Percentiles rank a stretch among this genome's conserved stretches.
Conservation (phyloP, 1,140 invertebrate species). For the Carposina sasakii region DNA sequence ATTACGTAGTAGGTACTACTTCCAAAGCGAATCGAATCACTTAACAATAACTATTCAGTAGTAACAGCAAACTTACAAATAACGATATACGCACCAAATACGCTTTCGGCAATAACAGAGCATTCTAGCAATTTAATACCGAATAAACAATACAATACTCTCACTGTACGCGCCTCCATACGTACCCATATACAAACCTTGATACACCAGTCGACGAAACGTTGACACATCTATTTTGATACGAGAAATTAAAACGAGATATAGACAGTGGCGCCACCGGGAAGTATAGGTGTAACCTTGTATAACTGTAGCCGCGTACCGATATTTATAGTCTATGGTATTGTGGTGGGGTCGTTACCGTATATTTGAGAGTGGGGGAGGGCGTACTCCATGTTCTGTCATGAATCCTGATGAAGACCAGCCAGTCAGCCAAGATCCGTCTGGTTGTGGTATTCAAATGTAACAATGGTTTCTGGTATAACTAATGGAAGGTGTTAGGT, state of each 20-base stretch:
- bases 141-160: slow-evolving; percentile 67
- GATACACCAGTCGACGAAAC: no score
- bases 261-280: no score
- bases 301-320: slow-evolving; percentile 39
- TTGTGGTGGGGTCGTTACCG: slow-evolving; percentile 66
- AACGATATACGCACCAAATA: slow-evolving; percentile 60
- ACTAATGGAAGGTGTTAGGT: no score
- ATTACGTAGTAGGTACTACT: no score
- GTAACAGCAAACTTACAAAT: slow-evolving; percentile 46
- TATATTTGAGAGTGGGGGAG: slow-evolving; percentile 61
- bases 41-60: no score
- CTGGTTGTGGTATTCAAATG: no score
- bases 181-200: no score
- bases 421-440: slow-evolving; percentile 43
- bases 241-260: no score
- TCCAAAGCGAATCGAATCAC: no score
- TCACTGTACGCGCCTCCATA: slow-evolving; percentile 48
- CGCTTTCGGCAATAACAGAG: slow-evolving; percentile 66
- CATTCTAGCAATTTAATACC: slow-evolving; percentile 70
- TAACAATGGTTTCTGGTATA: no score
- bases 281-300: no score
- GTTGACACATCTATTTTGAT: no score
- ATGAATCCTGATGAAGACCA: slow-evolving; percentile 62
- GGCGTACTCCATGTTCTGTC: slow-evolving; percentile 54
- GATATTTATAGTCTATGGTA: slow-evolving; percentile 69